Evolutionary conservation across 1,140 invertebrate genomes (phyloP), one percentile per base, ranked within the genome.

Genomic region (Subanguina moxae): DNA sequence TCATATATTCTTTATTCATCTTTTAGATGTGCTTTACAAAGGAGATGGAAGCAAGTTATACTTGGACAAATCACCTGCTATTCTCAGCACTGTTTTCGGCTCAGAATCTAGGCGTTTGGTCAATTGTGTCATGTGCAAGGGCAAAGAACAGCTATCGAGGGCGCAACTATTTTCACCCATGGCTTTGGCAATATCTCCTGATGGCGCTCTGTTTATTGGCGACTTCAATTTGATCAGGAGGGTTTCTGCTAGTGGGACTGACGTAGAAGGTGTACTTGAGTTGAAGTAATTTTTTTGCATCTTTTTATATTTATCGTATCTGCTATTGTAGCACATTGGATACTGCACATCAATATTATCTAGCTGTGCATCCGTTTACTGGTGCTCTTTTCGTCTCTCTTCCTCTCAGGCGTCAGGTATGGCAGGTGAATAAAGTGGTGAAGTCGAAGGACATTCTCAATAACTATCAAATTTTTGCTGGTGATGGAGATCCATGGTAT

Each of bases 151-250:
- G 3, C 25, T 32, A n/a, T 32, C 87, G 0, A 90, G 91, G 70
- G 90, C 92, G 80, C 85, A 90, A 56, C 86, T 97, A 0, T 84
- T 94, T n/a, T 91, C 92, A 0, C 93, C 93, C 0, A 91, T 95
- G 0, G 91, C 92, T 0, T 84, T 97, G 1, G 90, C 92, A 0
- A 89, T 91, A 7, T 90, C 91, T 3, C 88, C 92, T 0, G 93
- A 94, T 84, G 93, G 93, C 15, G 90, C 90, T 3, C 87, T 96
- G 1, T 96, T 90, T 81, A 90, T 97, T 0, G 93, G 92, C 0
- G 94, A 97, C 84, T 95, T 93, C 78, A 94, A 96, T 85, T 88
- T 94, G 17, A 90, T 96, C 32, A 86, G 94, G 57, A 89, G 91
- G 78, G 89, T 95, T 57, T 87, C 89, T 68, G 90, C 92, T 1